A percentile compares a stretch with the other conserved stretches of the same genome.
phyloP scores from a whole-genome alignment of 2,888 invertebrate genomes.

The Cataglyphis cursor region DNA sequence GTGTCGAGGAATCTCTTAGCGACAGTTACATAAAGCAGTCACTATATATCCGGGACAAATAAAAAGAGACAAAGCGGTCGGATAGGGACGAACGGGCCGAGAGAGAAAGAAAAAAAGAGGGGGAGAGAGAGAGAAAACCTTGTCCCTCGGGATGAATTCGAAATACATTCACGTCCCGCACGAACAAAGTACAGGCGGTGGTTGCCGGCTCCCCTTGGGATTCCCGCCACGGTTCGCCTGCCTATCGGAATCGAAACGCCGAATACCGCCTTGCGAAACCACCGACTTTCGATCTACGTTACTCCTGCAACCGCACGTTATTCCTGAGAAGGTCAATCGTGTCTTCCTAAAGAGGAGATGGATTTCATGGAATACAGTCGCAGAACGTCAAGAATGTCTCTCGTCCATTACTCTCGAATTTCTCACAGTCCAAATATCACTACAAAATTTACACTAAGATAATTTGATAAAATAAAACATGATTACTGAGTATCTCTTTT shows the following conservation, averaged over 20 bases:
- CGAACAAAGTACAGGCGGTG: conserved; percentile 53
- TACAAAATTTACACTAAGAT: neutral
- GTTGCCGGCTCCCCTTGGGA: conserved; percentile 44
- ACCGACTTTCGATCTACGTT: conserved; percentile 29
- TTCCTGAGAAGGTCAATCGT: conserved; percentile 24
- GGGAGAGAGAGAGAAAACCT: neutral
- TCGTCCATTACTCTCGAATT: neutral
- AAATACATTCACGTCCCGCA: conserved; percentile 48
- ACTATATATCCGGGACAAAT: conserved; percentile 7
- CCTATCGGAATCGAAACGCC: conserved; percentile 52
- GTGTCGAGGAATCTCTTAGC: conserved; percentile 26
- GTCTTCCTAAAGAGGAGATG: neutral
- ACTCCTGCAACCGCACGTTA: conserved; percentile 27
- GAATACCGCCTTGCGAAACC: conserved; percentile 35
- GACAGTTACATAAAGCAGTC: conserved; percentile 14
- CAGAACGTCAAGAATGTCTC: neutral
- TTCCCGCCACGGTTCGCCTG: conserved; percentile 4
- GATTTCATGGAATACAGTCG: conserved; percentile 15
- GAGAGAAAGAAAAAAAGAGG: neutral
- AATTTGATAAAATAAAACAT: neutral
- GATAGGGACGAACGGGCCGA: neutral
- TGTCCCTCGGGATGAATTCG: conserved; percentile 40
- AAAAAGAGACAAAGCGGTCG: conserved; percentile 34
- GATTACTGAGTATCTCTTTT: no score
- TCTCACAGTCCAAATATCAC: neutral